Percentiles rank a stretch among this genome's conserved stretches.
phyloP scores from a whole-genome alignment of 64 coral and sea anemone species.

The Exaiptasia diaphana region DNA sequence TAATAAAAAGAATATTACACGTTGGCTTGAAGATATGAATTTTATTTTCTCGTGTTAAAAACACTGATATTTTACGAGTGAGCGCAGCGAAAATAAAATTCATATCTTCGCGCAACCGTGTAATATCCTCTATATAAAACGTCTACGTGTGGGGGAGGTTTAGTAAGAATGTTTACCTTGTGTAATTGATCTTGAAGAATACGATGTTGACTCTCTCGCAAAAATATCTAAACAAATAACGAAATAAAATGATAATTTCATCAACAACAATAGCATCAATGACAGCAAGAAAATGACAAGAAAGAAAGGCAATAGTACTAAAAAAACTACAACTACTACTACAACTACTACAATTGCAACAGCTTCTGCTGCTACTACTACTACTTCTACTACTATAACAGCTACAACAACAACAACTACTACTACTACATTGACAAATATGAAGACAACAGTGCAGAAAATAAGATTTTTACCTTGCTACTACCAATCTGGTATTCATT shows the following conservation, averaged over 20 bases:
- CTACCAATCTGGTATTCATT: conserved; percentile 83
- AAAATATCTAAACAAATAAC: conserved; percentile 53
- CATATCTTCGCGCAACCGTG: too few species aligned
- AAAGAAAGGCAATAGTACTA: too few species aligned
- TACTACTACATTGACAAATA: not conserved
- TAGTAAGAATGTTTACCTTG: too few species aligned
- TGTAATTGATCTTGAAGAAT: conserved; percentile 69
- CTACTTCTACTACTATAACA: not conserved
- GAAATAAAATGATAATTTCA: not conserved
- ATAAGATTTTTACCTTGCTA: conserved; percentile 53
- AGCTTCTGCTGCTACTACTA: not conserved
- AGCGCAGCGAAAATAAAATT: too few species aligned
- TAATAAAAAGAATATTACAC: too few species aligned
- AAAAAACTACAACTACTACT: not conserved
- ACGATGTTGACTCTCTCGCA: conserved; percentile 79
- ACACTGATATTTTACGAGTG: too few species aligned
- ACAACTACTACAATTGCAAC: not conserved
- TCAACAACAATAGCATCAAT: not conserved
- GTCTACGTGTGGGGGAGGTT: too few species aligned
- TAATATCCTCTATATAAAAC: too few species aligned
- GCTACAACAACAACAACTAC: not conserved
- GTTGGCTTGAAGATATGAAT: too few species aligned
- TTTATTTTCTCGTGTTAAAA: too few species aligned
- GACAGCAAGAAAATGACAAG: not conserved
- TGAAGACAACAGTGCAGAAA: not conserved